phyloP scores from a whole-genome alignment of 30 jellyfish, hydroid and myxozoan species.

The Cassiopea andromeda region DNA sequence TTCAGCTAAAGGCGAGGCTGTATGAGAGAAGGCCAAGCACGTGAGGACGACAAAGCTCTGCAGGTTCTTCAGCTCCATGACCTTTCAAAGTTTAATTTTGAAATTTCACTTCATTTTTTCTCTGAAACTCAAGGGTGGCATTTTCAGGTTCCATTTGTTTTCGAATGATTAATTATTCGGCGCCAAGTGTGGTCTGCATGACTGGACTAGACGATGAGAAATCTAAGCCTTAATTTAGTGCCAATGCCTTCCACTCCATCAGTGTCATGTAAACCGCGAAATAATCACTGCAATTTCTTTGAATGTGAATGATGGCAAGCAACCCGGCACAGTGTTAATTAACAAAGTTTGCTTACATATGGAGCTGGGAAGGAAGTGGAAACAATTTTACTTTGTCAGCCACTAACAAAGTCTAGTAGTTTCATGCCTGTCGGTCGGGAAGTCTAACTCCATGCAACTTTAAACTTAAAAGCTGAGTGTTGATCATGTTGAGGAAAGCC shows the following conservation, averaged over 20 bases:
- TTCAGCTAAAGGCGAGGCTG: too few relatives aligned
- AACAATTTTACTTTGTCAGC: not conserved
- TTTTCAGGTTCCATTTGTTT: conserved; percentile 16
- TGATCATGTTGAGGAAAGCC: not conserved
- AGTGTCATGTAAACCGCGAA: not conserved
- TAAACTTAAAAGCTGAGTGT: conserved; percentile 3
- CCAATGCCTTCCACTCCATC: not conserved
- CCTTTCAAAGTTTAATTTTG: too few relatives aligned
- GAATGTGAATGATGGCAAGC: too few relatives aligned
- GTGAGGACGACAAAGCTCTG: too few relatives aligned
- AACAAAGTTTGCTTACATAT: not conserved
- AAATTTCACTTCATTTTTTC: too few relatives aligned
- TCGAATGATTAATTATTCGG: conserved; percentile 18
- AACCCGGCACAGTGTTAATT: too few relatives aligned
- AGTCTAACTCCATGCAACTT: not conserved
- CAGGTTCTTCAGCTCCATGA: too few relatives aligned
- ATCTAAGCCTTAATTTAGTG: conserved; percentile 21
- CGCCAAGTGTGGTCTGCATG: not conserved
- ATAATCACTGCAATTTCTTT: not conserved
- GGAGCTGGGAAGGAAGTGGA: conserved; percentile 2
- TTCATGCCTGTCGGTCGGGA: not conserved
- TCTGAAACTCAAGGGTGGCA: too few relatives aligned
- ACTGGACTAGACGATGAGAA: conserved; percentile 13
- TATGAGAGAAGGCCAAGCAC: too few relatives aligned
- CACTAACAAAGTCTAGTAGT: not conserved